Evolutionary conservation across 2,113 vertebrate genomes (phyloP).

Genomic region (Dunckerocampus dactyliophorus): DNA sequence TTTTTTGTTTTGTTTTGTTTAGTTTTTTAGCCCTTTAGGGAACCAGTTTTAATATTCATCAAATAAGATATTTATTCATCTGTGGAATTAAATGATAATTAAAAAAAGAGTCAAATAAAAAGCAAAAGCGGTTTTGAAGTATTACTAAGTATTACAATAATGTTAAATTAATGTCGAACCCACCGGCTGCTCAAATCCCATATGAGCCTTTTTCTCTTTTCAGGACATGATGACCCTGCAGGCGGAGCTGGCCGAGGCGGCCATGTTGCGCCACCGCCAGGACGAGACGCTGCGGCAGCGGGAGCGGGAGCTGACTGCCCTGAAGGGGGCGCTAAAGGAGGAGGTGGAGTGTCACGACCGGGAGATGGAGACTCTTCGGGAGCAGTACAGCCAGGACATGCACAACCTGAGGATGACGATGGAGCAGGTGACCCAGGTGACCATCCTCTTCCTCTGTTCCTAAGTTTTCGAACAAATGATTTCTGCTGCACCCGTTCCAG

Average conservation of each 20-base stretch:
- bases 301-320: conserved; percentile 75
- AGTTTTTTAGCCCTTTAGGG: background rate
- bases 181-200: background rate
- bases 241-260: conserved; percentile 78
- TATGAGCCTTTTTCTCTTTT: background rate
- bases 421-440: conserved; percentile 82
- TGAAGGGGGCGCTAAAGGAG: conserved; percentile 78
- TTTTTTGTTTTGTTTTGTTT: too few relatives aligned
- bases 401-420: conserved; percentile 80
- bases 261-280: conserved; percentile 69
- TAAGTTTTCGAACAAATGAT: too few relatives aligned
- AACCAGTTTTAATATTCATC: too few relatives aligned
- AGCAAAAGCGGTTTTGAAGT: too few relatives aligned
- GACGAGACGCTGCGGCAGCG: conserved; percentile 80
- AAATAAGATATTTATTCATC: too few relatives aligned
- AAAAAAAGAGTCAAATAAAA: too few relatives aligned
- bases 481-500: too few relatives aligned
- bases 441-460: too few relatives aligned
- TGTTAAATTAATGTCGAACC: background rate
- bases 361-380: conserved; percentile 77
- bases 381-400: conserved; percentile 82
- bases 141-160: too few relatives aligned
- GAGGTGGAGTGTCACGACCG: conserved; percentile 76
- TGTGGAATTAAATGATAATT: too few relatives aligned
- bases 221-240: conserved; percentile 80